Evolutionary conservation across 2,888 invertebrate species (phyloP), one percentile per base, ranked within the genome.

Genomic region (Pyrrhosoma nymphula): DNA sequence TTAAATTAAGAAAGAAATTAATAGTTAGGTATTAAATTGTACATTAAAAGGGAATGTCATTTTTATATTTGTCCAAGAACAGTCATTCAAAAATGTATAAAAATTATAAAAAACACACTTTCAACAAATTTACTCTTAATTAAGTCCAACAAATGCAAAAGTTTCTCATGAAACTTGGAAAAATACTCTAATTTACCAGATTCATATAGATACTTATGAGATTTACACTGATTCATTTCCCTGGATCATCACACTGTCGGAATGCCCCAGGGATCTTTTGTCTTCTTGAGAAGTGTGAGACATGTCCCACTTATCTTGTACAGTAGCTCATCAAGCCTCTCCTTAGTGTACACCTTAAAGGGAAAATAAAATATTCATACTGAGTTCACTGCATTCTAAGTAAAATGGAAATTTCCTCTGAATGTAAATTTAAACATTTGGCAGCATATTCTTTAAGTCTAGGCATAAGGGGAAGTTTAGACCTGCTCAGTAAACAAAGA

Each of bases 191-290:
- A 82, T 82, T 35, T 18, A 82, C 35, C 18, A 35, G 35, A 82
- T 35, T 82, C 35, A 16, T 14, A 35, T 35, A 16, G 18, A 69
- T 2, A 69, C 69, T 12, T 69, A 3, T 26, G 0, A 35, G 8
- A 82, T 14, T 82, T 82, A 69, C 69, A 69, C n/a, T 12, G 47
- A 47, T 47, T 47, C 47, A n/a, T 69, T 69, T n/a, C 69, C n/a
- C n/a, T 69, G n/a, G 4, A 69, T 47, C n/a, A 26, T 82, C 35
- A 82, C 82, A 82, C 69, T 55, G 93, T 69, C 14, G 95, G 95
- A 97, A 98, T 98, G 90, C 99, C 99, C 98, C 99, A 98, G 95
- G 99, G 98, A 97, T 99, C 99, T 96, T 98, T 97, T 96, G 98
- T 98, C 95, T 98, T 97, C 96, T 99, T 98, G 96, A 99, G 97